These are phyloP conservation scores for Hippocampus abdominalis DNA, from an alignment of 2,113 vertebrate species.

Conservation along the genomic window DNA sequence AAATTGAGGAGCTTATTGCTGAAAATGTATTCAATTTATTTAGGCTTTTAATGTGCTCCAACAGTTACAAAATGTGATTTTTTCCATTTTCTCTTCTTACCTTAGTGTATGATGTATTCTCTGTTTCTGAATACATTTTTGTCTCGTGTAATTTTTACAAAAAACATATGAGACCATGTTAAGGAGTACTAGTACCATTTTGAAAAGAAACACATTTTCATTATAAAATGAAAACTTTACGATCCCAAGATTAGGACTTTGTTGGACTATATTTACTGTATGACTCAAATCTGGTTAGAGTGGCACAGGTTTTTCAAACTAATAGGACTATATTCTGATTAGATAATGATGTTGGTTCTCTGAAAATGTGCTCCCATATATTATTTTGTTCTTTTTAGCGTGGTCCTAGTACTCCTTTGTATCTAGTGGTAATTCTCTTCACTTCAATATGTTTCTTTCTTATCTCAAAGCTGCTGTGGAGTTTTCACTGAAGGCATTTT, in stretches of 20 bases:
- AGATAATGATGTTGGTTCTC: not conserved
- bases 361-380: not conserved
- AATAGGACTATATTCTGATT: not conserved
- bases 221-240: not conserved
- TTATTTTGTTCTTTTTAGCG: not conserved
- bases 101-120: not conserved
- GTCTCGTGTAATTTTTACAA: not conserved
- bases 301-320: not conserved
- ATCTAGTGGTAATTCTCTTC: not conserved
- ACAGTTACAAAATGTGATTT: not conserved
- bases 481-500: constrained; percentile 16
- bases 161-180: not conserved
- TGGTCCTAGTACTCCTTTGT: not conserved
- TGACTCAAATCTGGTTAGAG: no score
- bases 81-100: not conserved
- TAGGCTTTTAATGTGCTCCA: constrained; percentile 51
- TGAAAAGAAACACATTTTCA: not conserved
- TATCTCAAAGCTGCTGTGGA: constrained; percentile 18
- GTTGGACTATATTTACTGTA: no score
- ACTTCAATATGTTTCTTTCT: constrained; percentile 9
- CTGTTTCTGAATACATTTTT: not conserved
- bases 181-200: not conserved
- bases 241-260: not conserved
- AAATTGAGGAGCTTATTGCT: not conserved
- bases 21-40: not conserved